Evolutionary conservation across 2,113 vertebrate genomes (phyloP).

Genomic region (Eleginops maclovinus): DNA sequence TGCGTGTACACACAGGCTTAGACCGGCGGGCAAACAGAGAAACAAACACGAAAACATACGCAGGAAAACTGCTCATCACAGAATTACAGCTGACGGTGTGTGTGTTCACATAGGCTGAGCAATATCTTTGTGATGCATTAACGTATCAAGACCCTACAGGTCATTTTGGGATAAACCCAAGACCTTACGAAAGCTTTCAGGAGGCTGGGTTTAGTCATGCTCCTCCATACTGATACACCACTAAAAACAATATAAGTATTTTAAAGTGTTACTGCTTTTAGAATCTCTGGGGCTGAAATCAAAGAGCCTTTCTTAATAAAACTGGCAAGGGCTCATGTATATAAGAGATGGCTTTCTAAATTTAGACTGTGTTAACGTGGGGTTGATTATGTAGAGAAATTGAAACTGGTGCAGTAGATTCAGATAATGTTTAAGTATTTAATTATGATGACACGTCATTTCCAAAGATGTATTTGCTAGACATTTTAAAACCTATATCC

Average conservation of each 20-base stretch:
- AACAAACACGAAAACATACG: slow-evolving; percentile 46
- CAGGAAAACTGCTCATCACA: slow-evolving; percentile 38
- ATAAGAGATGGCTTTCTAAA: slow-evolving; percentile 52
- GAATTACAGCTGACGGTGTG: slow-evolving; percentile 34
- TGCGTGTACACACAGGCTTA: slow-evolving; percentile 61
- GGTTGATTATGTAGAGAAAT: neutral
- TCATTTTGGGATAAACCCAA: slow-evolving; percentile 20
- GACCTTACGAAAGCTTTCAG: slow-evolving; percentile 11
- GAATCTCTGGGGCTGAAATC: slow-evolving; percentile 47
- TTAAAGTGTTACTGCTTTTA: slow-evolving; percentile 45
- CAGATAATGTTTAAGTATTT: neutral
- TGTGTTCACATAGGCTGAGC: slow-evolving; percentile 28
- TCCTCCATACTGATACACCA: slow-evolving; percentile 18
- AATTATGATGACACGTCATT: neutral
- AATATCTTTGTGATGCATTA: slow-evolving; percentile 17
- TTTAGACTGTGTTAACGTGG: slow-evolving; percentile 19
- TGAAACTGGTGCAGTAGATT: neutral
- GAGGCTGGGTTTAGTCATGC: slow-evolving; percentile 14
- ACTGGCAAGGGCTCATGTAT: slow-evolving; percentile 55
- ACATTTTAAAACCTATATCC: neutral
- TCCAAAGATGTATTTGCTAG: neutral
- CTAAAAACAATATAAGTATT: slow-evolving; percentile 38
- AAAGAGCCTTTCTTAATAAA: slow-evolving; percentile 52
- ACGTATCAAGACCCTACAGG: slow-evolving; percentile 21
- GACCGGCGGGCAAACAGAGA: slow-evolving; percentile 42